Conservation (phyloP, 2,113 vertebrate species). For the Smithornis capensis region DNA sequence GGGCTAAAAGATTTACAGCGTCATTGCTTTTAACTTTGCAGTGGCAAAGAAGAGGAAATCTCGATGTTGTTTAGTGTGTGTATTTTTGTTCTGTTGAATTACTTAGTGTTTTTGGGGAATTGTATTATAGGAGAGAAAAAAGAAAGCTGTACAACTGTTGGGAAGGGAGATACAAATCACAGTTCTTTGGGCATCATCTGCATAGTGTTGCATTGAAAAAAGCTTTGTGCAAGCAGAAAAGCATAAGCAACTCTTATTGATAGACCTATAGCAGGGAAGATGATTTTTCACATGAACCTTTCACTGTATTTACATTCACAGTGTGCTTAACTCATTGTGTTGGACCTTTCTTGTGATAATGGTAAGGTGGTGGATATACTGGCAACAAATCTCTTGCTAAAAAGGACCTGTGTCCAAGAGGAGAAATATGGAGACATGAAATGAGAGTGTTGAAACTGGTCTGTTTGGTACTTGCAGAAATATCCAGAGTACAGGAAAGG, state of each 20-base stretch:
- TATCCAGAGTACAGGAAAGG: background rate
- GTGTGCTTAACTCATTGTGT: background rate
- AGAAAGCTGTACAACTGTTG: accelerated
- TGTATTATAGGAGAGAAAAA: background rate
- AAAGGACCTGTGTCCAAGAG: background rate
- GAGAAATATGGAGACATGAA: background rate
- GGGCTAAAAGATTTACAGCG: background rate
- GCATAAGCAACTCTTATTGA: background rate
- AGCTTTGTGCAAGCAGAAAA: background rate
- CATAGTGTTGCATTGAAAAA: background rate
- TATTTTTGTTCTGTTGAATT: background rate
- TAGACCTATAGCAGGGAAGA: background rate
- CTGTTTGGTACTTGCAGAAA: background rate
- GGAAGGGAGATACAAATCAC: background rate
- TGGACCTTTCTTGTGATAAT: background rate
- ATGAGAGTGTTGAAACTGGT: background rate
- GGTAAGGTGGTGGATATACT: background rate
- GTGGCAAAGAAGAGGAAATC: background rate
- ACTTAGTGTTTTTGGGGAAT: background rate
- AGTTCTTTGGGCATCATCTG: background rate
- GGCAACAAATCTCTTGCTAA: background rate
- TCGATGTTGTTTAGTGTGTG: background rate
- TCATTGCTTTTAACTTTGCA: background rate
- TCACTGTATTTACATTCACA: background rate
- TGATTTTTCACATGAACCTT: background rate